Evolutionary conservation across 2,113 vertebrate species (phyloP), one percentile per base, ranked within the genome.

Genomic region (Ceyx melanurus): DNA sequence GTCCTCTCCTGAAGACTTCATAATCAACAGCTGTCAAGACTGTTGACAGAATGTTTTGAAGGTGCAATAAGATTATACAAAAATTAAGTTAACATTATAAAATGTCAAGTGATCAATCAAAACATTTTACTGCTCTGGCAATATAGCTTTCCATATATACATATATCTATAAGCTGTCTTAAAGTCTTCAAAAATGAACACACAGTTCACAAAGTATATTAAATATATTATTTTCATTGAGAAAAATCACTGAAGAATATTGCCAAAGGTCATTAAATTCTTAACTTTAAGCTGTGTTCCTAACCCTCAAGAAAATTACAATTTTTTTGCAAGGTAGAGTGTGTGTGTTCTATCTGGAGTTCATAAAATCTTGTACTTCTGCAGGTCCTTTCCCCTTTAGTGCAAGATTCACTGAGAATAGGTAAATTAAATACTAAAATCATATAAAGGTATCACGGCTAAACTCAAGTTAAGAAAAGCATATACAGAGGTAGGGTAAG

Each of bases 81-180:
- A 82, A 97, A 93, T 95, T 96, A 94, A 53, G 80, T 45, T 91
- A 82, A 90, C 86, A 90, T 88, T 94, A 88, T 86, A 95, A 96
- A 96, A 96, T 88, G 86, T 94, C 85, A 78, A n/a, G 72, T 89
- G 93, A 86, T 91, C 65, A 88, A 37, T 22, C 71, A 87, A 87
- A 92, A 96, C 22, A 73, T 96, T 95, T 97, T 92, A 93, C 35
- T 94, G 45, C 70, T 68, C 33, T 86, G 60, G 67, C 94, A 72
- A 83, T 92, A 56, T 72, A 84, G 14, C 8, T 94, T 94, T 92
- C 87, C 65, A 88, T 78, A 37, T 72, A 86, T 86, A 54, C 74
- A 93, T 48, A 21, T 48, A 48, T 48, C 20, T 42, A 76, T 42
- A 95, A 91, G 31, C 33, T 33, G 14, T 92, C 54, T 81, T 79